Percentiles rank a stretch among this genome's conserved stretches.
Evolutionary conservation across 2,888 invertebrate species (phyloP).

Genomic region (Melieria omissa): DNA sequence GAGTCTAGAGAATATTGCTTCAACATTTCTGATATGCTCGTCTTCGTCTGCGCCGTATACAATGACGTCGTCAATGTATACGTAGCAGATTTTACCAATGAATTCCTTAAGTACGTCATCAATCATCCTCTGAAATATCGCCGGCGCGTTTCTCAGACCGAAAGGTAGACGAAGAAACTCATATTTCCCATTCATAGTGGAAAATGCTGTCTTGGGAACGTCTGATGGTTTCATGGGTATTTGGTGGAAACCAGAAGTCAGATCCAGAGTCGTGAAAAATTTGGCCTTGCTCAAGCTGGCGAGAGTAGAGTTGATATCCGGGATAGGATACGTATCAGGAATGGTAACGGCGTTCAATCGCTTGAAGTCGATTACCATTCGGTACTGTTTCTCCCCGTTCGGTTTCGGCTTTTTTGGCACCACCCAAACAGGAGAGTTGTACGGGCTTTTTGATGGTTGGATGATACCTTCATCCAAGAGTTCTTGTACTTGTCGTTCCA

Average conservation of each 20-base stretch:
- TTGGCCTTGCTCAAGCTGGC: constrained; percentile 41
- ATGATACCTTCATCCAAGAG: no score
- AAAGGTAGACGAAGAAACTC: no score
- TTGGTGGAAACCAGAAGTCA: constrained; percentile 47
- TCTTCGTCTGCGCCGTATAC: constrained; percentile 20
- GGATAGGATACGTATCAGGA: no score
- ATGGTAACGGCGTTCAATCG: background rate
- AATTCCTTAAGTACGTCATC: constrained; percentile 23
- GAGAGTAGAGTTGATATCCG: no score
- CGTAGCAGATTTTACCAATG: constrained; percentile 21
- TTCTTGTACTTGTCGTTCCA: no score
- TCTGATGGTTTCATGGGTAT: constrained; percentile 41
- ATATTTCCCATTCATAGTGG: no score
- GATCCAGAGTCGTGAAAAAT: constrained; percentile 44
- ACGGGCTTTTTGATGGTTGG: no score
- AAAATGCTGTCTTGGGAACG: constrained; percentile 43
- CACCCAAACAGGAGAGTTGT: no score
- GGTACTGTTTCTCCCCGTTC: no score
- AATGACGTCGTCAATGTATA: constrained; percentile 26
- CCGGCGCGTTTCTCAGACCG: no score
- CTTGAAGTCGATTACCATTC: no score
- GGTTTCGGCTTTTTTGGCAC: no score
- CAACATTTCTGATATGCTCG: constrained; percentile 18
- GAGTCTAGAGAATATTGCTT: constrained; percentile 21
- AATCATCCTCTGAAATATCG: constrained; percentile 14